phyloP scores from a whole-genome alignment of 2,113 vertebrate species.

The Actenoides hombroni region DNA sequence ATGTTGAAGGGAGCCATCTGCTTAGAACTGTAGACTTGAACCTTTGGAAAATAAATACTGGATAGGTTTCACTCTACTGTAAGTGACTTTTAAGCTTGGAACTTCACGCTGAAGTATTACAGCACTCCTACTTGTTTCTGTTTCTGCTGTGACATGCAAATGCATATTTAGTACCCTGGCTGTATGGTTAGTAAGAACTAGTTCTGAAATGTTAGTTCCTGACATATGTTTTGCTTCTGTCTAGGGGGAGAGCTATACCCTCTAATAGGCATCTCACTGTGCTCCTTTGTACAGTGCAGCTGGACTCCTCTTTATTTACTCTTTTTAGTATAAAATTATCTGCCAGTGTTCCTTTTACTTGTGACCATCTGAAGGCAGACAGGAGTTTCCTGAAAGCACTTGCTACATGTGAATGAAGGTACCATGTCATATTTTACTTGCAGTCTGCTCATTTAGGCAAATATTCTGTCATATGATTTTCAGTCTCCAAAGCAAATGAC shows the following conservation, averaged over 20 bases:
- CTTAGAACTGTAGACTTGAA: constrained; percentile 54
- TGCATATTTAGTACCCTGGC: constrained; percentile 25
- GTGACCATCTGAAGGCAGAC: background rate
- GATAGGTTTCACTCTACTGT: constrained; percentile 16
- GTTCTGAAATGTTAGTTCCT: background rate
- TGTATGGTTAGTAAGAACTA: background rate
- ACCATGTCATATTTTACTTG: background rate
- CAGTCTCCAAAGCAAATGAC: background rate
- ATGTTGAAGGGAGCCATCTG: constrained; percentile 73
- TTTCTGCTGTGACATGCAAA: background rate
- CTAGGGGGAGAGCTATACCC: background rate
- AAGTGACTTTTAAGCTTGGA: constrained; percentile 57
- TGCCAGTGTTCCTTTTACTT: background rate
- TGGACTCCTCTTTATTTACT: constrained; percentile 25
- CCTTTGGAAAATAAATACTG: constrained; percentile 61
- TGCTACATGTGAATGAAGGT: background rate
- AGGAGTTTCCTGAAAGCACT: background rate
- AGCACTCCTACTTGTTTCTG: background rate
- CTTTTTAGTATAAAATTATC: constrained; percentile 14
- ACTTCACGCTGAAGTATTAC: background rate
- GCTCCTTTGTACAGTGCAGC: constrained; percentile 1
- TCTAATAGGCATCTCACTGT: constrained; percentile 11
- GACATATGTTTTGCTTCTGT: background rate
- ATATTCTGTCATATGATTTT: background rate
- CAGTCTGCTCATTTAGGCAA: background rate